Conservation (phyloP, 2,113 vertebrate genomes). For the Pycnonotus jocosus region DNA sequence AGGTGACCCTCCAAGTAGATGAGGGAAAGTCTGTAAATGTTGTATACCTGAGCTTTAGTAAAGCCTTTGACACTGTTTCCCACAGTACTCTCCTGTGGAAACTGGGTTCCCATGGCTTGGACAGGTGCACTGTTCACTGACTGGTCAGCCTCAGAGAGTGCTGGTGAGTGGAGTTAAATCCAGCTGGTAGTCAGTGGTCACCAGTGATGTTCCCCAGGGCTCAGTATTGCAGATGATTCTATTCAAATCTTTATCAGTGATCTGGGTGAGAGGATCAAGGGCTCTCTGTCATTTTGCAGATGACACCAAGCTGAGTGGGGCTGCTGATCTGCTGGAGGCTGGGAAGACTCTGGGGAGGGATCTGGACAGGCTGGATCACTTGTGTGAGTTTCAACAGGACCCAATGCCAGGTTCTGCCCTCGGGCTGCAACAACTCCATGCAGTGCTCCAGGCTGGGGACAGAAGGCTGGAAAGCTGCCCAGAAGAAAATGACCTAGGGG, state of each 20-base stretch:
- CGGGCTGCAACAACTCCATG: not conserved
- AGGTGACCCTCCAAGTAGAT: not conserved
- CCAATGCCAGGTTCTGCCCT: not conserved
- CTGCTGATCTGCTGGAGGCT: not conserved
- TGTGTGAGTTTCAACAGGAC: not conserved
- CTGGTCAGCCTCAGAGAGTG: not conserved
- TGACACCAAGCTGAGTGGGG: not conserved
- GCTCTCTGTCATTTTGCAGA: not conserved
- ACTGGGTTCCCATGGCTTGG: not conserved
- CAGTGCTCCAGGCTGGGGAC: not conserved
- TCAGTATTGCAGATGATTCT: not conserved
- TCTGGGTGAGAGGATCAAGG: not conserved
- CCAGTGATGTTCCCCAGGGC: not conserved
- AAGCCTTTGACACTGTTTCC: not conserved
- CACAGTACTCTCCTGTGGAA: not conserved
- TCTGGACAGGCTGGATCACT: not conserved
- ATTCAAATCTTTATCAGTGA: not conserved
- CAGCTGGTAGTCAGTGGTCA: not conserved
- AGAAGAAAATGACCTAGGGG: not conserved
- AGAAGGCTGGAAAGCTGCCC: not conserved
- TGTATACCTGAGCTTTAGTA: not conserved
- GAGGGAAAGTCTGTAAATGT: not conserved
- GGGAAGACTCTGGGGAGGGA: not conserved
- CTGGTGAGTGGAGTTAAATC: not conserved
- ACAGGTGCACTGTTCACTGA: not conserved